Evolutionary conservation across 30 jellyfish, hydroid and myxozoan genomes (phyloP), one percentile per base, ranked within the genome.

Genomic region (Chironex yamaguchii): DNA sequence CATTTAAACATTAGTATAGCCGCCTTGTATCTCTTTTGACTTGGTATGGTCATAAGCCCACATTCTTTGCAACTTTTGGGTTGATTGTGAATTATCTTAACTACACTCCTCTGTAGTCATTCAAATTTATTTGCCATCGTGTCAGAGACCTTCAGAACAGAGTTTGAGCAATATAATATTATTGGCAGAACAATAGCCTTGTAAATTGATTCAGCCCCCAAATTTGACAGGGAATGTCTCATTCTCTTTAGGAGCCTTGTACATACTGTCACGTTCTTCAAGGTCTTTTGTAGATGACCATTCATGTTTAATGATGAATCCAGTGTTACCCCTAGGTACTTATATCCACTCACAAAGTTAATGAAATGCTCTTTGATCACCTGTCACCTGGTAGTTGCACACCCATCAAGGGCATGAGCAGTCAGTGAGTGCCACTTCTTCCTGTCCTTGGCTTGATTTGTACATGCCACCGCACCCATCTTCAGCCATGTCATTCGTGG

Each of bases 291-390:
- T 9, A 26, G 82, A 67, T 67, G 82, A 64, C 36, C 82, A 67
- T 67, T 67, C 71, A 29, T 67, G 64, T 65, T 65, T 4, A 27
- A 54, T 3, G 82, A 29, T 67, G 82, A 64, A 32, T 67, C 71
- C 82, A 67, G 11, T 67, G 82, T 67, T 64, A 67, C 82, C 3
- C 71, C 82, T 29, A 67, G 28, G 58, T 67, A 67, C 71, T 67
- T 67, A 33, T 29, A 67, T 29, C 66, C 58, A 67, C 82, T 67
- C 36, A 6, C 66, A 13, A 48, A 48, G n/a, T n/a, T n/a, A n/a
- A n/a, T n/a, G n/a, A n/a, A n/a, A n/a, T n/a, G n/a, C n/a, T n/a
- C n/a, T n/a, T n/a, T n/a, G n/a, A n/a, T n/a, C n/a, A n/a, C n/a
- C n/a, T n/a, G n/a, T n/a, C n/a, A n/a, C n/a, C n/a, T n/a, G n/a